Conservation (phyloP, 2,888 invertebrate species). For the Heteromurus nitidus region DNA sequence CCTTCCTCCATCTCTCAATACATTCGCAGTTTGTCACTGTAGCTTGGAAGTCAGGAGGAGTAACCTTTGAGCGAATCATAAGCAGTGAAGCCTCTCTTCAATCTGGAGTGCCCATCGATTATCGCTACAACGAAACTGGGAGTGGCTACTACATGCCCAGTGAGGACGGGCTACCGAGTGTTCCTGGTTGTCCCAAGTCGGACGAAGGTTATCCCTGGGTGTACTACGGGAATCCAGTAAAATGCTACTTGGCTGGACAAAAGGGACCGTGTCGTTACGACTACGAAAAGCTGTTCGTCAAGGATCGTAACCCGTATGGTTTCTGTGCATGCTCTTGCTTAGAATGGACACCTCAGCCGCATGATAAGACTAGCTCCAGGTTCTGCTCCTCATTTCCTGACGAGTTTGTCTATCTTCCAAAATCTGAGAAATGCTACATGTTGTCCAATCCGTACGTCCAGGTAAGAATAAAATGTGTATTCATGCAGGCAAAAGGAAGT, state of each 20-base stretch:
- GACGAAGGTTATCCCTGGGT: constrained; percentile 15
- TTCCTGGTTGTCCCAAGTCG: constrained; percentile 7
- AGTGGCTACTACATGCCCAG: neutral
- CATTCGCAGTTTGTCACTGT: no score
- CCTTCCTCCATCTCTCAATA: no score
- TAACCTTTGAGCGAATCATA: no score
- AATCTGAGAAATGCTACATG: constrained; percentile 9
- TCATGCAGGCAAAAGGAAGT: no score
- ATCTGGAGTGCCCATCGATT: neutral
- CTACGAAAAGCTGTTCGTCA: neutral
- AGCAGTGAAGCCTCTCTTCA: no score
- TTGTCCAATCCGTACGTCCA: constrained; percentile 29
- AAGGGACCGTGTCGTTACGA: neutral
- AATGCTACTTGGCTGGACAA: constrained; percentile 7
- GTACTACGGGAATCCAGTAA: neutral
- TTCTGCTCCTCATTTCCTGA: no score
- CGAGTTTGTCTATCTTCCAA: constrained; percentile 14
- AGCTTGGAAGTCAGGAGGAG: no score
- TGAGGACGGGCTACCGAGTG: neutral
- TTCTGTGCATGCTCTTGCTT: constrained; percentile 1
- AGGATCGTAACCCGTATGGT: neutral
- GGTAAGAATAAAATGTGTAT: constrained; percentile 8
- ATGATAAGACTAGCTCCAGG: no score
- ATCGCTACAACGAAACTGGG: neutral
- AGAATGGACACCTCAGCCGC: neutral